These are phyloP conservation scores for Chesias legatella DNA, from an alignment of 2,888 invertebrate species.

Conservation along the genomic window DNA sequence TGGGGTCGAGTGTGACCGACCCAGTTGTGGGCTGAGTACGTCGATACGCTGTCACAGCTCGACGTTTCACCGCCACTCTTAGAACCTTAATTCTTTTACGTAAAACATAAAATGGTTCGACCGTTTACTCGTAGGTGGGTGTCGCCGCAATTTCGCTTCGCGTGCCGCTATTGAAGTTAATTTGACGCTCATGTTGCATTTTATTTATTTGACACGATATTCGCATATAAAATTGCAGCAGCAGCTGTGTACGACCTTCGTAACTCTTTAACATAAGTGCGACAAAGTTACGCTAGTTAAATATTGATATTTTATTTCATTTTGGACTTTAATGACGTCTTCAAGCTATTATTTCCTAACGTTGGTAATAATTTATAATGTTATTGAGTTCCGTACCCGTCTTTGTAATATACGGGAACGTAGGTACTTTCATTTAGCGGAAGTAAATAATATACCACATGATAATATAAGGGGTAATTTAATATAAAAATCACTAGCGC, in stretches of 20 bases:
- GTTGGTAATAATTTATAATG: too few species aligned
- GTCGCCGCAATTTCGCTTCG: conserved; percentile 38
- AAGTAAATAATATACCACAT: too few species aligned
- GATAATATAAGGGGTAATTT: too few species aligned
- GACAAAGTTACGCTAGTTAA: not conserved
- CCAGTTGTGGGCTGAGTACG: conserved; percentile 49
- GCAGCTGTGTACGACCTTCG: conserved; percentile 39
- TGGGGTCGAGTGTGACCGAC: conserved; percentile 66
- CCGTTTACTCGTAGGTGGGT: conserved; percentile 26
- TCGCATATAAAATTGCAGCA: conserved; percentile 44
- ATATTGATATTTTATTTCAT: too few species aligned
- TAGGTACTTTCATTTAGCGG: too few species aligned
- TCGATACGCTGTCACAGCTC: conserved; percentile 58
- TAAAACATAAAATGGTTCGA: conserved; percentile 38
- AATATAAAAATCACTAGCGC: too few species aligned
- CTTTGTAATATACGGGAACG: too few species aligned
- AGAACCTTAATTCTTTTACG: conserved; percentile 32
- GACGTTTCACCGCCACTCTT: conserved; percentile 31
- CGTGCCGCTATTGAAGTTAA: conserved; percentile 49
- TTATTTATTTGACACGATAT: conserved; percentile 47
- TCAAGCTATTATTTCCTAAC: too few species aligned
- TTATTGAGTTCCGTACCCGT: too few species aligned
- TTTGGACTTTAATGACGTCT: too few species aligned
- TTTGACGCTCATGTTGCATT: conserved; percentile 55
- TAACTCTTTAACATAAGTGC: conserved; percentile 29